Evolutionary conservation across 2,888 invertebrate species (phyloP).

Genomic region (Aphodius sticticus): DNA sequence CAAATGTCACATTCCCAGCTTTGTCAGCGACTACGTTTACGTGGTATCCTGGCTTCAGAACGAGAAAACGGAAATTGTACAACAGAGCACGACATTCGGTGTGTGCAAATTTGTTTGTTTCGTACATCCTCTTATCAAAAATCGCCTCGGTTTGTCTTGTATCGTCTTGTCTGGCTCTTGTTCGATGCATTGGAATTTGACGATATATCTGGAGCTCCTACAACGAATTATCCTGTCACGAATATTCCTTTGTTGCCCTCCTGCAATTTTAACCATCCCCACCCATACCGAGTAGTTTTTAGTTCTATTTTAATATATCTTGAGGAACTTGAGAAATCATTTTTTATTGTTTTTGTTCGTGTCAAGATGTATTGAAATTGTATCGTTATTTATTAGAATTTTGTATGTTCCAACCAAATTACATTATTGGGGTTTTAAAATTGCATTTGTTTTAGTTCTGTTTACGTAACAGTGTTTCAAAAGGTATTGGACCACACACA

Average conservation of each 20-base stretch:
- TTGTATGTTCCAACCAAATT: neutral
- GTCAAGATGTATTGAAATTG: neutral
- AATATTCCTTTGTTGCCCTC: neutral
- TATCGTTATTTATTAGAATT: neutral
- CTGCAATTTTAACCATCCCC: neutral
- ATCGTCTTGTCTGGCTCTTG: neutral
- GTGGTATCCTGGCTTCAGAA: conserved; percentile 88
- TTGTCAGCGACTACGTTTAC: conserved; percentile 88
- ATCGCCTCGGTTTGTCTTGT: conserved; percentile 8
- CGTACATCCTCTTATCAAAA: neutral
- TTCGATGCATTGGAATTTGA: conserved; percentile 17
- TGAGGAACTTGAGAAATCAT: neutral
- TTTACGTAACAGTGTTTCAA: neutral
- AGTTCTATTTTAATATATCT: neutral
- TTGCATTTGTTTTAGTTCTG: neutral
- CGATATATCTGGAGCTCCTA: conserved; percentile 25
- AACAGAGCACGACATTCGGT: conserved; percentile 55
- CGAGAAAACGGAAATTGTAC: conserved; percentile 71
- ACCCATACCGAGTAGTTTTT: neutral
- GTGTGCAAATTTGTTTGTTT: conserved; percentile 41
- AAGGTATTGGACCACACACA: neutral
- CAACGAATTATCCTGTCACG: conserved; percentile 8
- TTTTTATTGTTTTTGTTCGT: neutral
- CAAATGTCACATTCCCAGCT: conserved; percentile 93
- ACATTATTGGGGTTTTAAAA: neutral